phyloP scores from a whole-genome alignment of 1,140 invertebrate species.

The Leucophenga varia region DNA sequence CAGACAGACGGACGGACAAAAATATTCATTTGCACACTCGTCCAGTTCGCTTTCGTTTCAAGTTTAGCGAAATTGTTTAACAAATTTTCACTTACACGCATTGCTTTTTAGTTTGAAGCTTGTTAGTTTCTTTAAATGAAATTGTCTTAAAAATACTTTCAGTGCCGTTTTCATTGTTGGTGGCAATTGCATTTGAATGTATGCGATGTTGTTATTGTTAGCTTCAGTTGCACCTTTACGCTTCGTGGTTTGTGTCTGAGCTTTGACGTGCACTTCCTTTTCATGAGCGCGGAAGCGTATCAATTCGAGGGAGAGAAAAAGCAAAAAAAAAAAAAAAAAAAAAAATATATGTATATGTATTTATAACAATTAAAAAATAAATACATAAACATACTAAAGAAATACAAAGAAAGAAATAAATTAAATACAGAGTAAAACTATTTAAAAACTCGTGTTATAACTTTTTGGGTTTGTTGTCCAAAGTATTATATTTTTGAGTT shows the following conservation, averaged over 20 bases:
- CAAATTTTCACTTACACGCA: conserved; percentile 52
- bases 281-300: conserved; percentile 45
- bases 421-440: too few relatives aligned
- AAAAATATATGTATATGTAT: conserved; percentile 1
- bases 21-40: neutral
- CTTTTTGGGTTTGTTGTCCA: too few relatives aligned
- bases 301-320: conserved; percentile 12
- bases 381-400: too few relatives aligned
- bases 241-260: conserved; percentile 52
- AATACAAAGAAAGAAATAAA: too few relatives aligned
- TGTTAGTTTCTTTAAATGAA: too few relatives aligned
- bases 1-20: neutral
- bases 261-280: conserved; percentile 55
- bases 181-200: conserved; percentile 51
- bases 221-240: conserved; percentile 53
- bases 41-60: conserved; percentile 19
- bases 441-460: too few relatives aligned
- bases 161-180: conserved; percentile 16
- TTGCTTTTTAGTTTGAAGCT: conserved; percentile 43
- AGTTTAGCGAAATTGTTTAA: conserved; percentile 46
- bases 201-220: conserved; percentile 46
- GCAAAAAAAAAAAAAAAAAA: neutral
- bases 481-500: too few relatives aligned
- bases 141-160: too few relatives aligned
- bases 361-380: too few relatives aligned